These are phyloP conservation scores for Mactra quadrangularis DNA, from an alignment of 1,140 invertebrate genomes.

Conservation along the genomic window DNA sequence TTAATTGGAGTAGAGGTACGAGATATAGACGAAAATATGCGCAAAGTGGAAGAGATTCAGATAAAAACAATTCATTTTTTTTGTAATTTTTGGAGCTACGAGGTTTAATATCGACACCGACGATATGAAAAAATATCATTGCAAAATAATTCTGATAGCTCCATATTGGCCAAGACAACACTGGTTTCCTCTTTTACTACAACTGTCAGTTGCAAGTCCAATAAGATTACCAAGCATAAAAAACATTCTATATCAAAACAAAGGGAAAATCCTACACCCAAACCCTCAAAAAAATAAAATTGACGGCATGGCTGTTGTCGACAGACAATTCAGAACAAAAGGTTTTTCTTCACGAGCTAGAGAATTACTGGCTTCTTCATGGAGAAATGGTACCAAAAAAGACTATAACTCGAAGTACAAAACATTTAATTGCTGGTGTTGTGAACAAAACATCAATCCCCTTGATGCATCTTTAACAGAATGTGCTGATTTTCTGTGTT, in stretches of 20 bases:
- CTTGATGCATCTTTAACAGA: no score
- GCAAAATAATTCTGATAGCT: no score
- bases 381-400: slow-evolving; percentile 5
- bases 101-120: no score
- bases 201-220: slow-evolving; percentile 22
- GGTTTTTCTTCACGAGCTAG: slow-evolving; percentile 24
- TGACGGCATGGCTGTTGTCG: slow-evolving; percentile 48
- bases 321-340: slow-evolving; percentile 30
- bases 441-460: slow-evolving; percentile 16
- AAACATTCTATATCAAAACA: slow-evolving; percentile 24
- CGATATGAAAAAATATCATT: no score
- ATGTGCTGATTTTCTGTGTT: no score
- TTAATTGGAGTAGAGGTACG: no score
- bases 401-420: slow-evolving; percentile 45
- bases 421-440: slow-evolving; percentile 48
- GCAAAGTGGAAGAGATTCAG: no score
- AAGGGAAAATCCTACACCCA: slow-evolving; percentile 14
- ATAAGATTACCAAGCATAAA: no score
- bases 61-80: no score
- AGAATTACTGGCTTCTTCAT: background rate
- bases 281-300: background rate
- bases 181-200: slow-evolving; percentile 7
- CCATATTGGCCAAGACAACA: slow-evolving; percentile 46
- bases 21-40: no score
- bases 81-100: no score